Conservation (phyloP, 2,888 invertebrate species). For the Hydraecia micacea region DNA sequence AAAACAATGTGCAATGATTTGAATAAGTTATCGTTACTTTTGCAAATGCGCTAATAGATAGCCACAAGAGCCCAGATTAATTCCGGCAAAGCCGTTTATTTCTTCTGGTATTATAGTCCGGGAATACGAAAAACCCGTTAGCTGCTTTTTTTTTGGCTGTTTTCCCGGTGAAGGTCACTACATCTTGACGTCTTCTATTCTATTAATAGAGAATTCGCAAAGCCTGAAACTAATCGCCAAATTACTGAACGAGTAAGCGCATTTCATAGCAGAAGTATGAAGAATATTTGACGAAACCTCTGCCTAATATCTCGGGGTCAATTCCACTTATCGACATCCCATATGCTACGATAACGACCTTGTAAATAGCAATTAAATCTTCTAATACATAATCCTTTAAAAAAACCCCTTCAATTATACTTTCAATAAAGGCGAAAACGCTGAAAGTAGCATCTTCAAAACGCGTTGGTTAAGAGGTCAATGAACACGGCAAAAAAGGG, state of each 20-base stretch:
- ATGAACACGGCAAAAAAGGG: constrained; percentile 85
- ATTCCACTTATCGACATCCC: constrained; percentile 39
- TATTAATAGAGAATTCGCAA: constrained; percentile 31
- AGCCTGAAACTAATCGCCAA: constrained; percentile 42
- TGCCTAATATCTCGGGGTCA: constrained; percentile 53
- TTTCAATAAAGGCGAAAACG: constrained; percentile 68
- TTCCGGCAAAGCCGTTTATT: constrained; percentile 12
- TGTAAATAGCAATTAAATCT: constrained; percentile 47
- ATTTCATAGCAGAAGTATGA: constrained; percentile 22
- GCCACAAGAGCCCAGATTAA: constrained; percentile 13
- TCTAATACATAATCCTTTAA: constrained; percentile 15
- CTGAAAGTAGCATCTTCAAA: constrained; percentile 75
- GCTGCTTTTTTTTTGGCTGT: constrained; percentile 8
- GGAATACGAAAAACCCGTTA: constrained; percentile 21
- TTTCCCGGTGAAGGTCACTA: constrained; percentile 49
- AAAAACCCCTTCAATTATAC: constrained; percentile 52
- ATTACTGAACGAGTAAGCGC: constrained; percentile 10
- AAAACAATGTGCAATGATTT: constrained; percentile 58
- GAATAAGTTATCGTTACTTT: constrained; percentile 41
- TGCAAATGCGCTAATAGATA: constrained; percentile 30
- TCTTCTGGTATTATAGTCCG: neutral
- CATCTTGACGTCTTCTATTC: constrained; percentile 28
- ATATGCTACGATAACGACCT: constrained; percentile 50
- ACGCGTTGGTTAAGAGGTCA: constrained; percentile 86
- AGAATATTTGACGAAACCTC: constrained; percentile 33